Base-by-base conservation (phyloP, 2,113 vertebrate species). In the Corythaixoides concolor region DNA sequence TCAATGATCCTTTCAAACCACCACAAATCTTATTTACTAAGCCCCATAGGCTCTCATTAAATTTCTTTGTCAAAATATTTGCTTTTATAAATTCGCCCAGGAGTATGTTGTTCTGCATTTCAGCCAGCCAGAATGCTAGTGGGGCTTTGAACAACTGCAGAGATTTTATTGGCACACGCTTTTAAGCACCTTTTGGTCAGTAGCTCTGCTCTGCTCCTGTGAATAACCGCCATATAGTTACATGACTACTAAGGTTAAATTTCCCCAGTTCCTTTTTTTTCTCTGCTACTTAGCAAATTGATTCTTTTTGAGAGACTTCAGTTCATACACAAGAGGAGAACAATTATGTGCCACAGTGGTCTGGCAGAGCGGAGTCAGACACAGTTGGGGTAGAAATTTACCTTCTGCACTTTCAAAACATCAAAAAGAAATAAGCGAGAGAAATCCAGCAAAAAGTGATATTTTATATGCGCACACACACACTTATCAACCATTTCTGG, bases 331-430 rank as follows among this genome's bases (percentile, higher is more conserved):
- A 76, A 89, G 74, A 47, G 70, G 69, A 79, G 53, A 93, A 78
- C 45, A 66, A 88, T 60, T 90, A 55, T 12, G 52, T 58, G 74
- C 62, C 82, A 79, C 76, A 1, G 4, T 35, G 15, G 32, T 84
- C 52, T 91, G 69, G 76, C 78, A 88, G 88, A 91, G 73, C 3
- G 5, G 52, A 97, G 92, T 96, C 89, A 90, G 85, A 41, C 79
- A 70, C 63, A 75, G 95, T 37, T 90, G 88, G 89, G 74, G 76
- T 27, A 84, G 67, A 77, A 97, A 97, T 97, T 78, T 81, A 58
- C 82, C 70, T 95, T 83, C 78, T 93, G 26, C 33, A 20, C 56
- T 92, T 94, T 62, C 69, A 81, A 88, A 96, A 55, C 33, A 35
- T 47, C 11, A 4, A 47, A 69, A 77, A 62, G 33, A 67, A 66